These are phyloP conservation scores for Protobothrops flavoviridis DNA, from an alignment of 2,113 vertebrate genomes.

Conservation along the genomic window DNA sequence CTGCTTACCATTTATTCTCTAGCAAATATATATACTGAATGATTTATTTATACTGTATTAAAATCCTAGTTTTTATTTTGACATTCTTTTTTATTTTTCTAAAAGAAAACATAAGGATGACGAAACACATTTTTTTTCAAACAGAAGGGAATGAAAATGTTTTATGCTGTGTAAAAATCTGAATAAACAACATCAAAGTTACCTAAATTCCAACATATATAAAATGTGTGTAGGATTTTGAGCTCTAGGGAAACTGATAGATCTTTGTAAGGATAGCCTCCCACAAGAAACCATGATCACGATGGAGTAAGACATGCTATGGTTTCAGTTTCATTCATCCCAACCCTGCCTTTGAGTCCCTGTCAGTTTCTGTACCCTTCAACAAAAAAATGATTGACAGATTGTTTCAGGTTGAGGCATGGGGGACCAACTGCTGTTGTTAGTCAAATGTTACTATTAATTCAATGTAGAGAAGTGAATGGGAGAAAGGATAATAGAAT, in stretches of 20 bases:
- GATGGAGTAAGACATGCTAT: not conserved
- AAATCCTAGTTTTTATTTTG: not conserved
- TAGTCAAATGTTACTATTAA: conserved; percentile 27
- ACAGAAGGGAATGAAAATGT: not conserved
- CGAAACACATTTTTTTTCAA: not conserved
- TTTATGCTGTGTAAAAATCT: not conserved
- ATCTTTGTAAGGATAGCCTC: not conserved
- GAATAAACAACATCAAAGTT: not conserved
- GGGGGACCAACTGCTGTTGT: conserved; percentile 24
- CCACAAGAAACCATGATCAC: fast-evolving
- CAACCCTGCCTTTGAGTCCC: not conserved
- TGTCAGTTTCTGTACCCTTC: conserved; percentile 29
- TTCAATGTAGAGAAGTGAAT: not conserved
- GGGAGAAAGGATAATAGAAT: conserved; percentile 15
- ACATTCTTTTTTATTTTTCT: not conserved
- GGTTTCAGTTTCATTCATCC: not conserved
- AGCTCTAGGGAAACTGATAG: not conserved
- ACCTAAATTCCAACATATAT: not conserved
- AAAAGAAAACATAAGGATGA: not conserved
- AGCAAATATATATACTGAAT: not conserved
- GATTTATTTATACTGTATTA: not conserved
- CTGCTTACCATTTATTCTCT: not conserved
- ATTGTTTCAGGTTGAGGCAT: conserved; percentile 23
- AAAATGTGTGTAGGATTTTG: not conserved
- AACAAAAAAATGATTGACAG: conserved; percentile 30